Base-by-base conservation (phyloP, 2,797 vertebrate genomes). In the Propithecus deckenii region DNA sequence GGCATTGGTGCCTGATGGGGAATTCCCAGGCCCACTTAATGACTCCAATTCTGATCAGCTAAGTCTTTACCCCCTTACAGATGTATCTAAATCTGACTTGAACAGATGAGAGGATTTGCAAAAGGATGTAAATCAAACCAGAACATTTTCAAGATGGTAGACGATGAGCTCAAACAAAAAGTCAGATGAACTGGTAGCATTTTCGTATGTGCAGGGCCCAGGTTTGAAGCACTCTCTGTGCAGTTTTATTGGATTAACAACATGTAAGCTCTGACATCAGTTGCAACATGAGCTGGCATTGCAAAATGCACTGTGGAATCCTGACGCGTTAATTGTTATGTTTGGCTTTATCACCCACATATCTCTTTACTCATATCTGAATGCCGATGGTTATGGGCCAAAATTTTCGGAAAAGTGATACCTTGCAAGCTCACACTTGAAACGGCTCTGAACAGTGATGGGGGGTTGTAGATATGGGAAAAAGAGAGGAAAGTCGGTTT, bases 351-450 rank as follows among this genome's bases (percentile, higher is more conserved):
- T 97, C 95, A n/a, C 94, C 61, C 71, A 83, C 86, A 89, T 97
- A 96, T 98, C 98, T 97, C 98, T 97, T 97, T 96, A 89, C 95
- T 96, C 91, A 72, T 81, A 98, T 50, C 80, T 97, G 95, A 98
- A 98, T 94, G 74, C 96, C 15, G 50, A 88, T 96, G 86, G 81
- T 97, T 98, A 96, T 22, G 75, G 85, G 96, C 89, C 93, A 96
- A 97, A 65, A 95, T 97, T 98, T 98, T 98, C 95, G 46, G 98
- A 99, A 99, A 99, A 99, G 98, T 98, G 98, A 99, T 99, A 98
- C 98, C 98, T 98, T 98, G 97, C 98, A 99, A 99, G 98, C 98
- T 99, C 98, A 98, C 98, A 98, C 99, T 99, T 98, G 99, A 99
- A 99, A 98, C 23, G 11, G 3, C 92, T 98, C 98, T 98, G 86